Percentiles rank a stretch among this genome's conserved stretches.
Conservation (phyloP, 2,888 invertebrate species). For the Alcis repandata region DNA sequence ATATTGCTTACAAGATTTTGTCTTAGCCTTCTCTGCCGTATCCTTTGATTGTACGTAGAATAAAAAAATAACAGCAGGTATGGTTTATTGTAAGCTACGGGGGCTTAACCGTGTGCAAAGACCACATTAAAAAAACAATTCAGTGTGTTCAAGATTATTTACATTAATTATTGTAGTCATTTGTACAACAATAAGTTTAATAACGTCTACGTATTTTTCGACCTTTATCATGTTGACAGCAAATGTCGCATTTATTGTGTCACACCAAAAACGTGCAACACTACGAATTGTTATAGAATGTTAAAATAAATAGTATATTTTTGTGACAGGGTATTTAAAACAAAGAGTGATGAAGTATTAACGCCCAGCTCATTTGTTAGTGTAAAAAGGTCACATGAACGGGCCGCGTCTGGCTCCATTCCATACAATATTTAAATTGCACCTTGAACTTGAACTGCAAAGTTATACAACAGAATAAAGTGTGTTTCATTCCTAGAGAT, state of each 20-base stretch:
- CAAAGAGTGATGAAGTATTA: background rate
- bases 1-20: no score
- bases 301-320: background rate
- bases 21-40: no score
- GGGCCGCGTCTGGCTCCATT: slow-evolving; percentile 38
- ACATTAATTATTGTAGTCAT: slow-evolving; percentile 10
- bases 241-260: background rate
- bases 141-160: slow-evolving; percentile 15
- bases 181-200: slow-evolving; percentile 1
- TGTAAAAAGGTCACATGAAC: slow-evolving; percentile 37
- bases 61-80: no score
- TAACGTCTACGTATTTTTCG: slow-evolving; percentile 24
- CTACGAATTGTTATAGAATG: no score
- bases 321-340: background rate
- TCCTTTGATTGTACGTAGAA: no score
- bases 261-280: background rate
- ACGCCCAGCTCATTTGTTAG: slow-evolving; percentile 29
- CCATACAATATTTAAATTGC: slow-evolving; percentile 36
- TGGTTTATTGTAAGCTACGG: no score
- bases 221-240: slow-evolving; percentile 9
- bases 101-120: no score
- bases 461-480: background rate
- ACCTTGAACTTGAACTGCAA: slow-evolving; percentile 50
- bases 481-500: background rate
- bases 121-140: background rate